These are phyloP conservation scores for Lasius fuliginosus DNA, from an alignment of 2,888 invertebrate species.

Conservation along the genomic window DNA sequence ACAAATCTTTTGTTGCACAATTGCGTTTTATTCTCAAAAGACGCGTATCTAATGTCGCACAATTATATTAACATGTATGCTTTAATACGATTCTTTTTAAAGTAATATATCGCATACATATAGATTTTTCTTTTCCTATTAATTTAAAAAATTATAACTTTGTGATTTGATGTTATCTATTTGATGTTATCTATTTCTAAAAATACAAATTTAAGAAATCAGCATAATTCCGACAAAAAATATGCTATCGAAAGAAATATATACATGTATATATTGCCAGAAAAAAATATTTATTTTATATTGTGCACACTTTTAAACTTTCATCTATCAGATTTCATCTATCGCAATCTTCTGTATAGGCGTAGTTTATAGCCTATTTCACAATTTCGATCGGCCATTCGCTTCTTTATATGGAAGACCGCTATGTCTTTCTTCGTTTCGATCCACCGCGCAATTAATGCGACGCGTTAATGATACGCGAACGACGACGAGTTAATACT, in stretches of 20 bases:
- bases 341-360: too few relatives aligned
- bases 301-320: background rate
- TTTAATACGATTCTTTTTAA: background rate
- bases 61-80: background rate
- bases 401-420: background rate
- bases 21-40: background rate
- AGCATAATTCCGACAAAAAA: background rate
- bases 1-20: conserved; percentile 8
- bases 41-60: background rate
- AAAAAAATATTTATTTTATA: background rate
- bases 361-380: background rate
- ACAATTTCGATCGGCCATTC: conserved; percentile 12
- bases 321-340: background rate
- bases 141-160: background rate
- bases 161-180: background rate
- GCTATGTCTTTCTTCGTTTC: conserved; percentile 5
- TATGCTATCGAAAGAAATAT: background rate
- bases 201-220: background rate
- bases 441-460: conserved; percentile 33
- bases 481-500: conserved; percentile 49
- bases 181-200: background rate
- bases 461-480: conserved; percentile 46
- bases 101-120: background rate
- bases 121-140: background rate
- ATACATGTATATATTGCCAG: background rate